Percentiles rank a stretch among this genome's conserved stretches.
Evolutionary conservation across 2,888 invertebrate genomes (phyloP).

Genomic region (Athalia circularis): DNA sequence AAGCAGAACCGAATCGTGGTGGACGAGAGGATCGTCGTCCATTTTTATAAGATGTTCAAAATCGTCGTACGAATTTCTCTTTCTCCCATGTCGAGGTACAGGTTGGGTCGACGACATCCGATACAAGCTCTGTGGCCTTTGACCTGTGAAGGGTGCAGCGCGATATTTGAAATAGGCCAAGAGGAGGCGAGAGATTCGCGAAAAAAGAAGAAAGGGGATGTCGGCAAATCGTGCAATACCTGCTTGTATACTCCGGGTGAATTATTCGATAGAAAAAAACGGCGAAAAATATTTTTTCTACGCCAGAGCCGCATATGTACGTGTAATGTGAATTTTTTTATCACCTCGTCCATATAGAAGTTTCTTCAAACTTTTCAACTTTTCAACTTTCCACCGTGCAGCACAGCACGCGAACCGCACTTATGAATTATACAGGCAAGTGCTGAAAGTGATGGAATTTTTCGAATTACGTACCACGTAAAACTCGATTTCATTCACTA

Average conservation of each 20-base stretch:
- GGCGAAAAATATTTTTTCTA: not conserved
- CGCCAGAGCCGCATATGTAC: not conserved
- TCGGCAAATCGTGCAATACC: not conserved
- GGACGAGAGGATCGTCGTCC: too few species aligned
- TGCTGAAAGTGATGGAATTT: too few species aligned
- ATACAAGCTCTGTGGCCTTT: conserved; percentile 9
- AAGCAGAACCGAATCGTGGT: too few species aligned
- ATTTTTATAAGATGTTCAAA: too few species aligned
- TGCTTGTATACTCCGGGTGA: conserved; percentile 6
- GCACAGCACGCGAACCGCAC: too few species aligned
- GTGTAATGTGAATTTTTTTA: not conserved
- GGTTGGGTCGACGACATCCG: conserved; percentile 15
- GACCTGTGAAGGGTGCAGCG: conserved; percentile 35
- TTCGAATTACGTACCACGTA: too few species aligned
- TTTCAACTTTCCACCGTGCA: not conserved
- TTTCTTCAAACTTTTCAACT: not conserved
- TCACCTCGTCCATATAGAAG: not conserved
- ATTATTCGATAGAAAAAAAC: not conserved
- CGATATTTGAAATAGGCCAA: conserved; percentile 36
- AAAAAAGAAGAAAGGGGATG: too few species aligned
- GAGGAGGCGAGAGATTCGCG: conserved; percentile 2
- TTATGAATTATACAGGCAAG: too few species aligned
- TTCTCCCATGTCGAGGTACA: too few species aligned
- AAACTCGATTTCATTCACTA: conserved; percentile 10
- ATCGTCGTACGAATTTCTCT: too few species aligned